Evolutionary conservation across 1,140 invertebrate genomes (phyloP).

Genomic region (Aphelinus certus): DNA sequence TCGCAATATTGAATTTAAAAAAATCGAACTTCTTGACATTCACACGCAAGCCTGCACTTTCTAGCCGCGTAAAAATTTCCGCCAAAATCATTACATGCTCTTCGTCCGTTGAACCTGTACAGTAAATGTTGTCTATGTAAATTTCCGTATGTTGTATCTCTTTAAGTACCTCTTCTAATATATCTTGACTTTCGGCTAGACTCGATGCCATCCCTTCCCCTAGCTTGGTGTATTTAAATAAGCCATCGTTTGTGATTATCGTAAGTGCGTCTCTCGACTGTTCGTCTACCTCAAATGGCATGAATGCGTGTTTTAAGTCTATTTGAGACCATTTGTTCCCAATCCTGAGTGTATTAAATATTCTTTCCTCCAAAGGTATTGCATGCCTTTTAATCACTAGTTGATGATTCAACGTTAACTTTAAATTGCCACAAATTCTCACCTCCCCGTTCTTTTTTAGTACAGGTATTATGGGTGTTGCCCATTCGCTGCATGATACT

Average conservation of each 20-base stretch:
- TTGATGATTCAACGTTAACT: conserved; percentile 58
- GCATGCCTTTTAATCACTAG: conserved; percentile 55
- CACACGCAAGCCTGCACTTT: background rate
- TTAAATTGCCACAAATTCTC: conserved; percentile 66
- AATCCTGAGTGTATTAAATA: conserved; percentile 45
- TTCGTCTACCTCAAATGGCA: conserved; percentile 54
- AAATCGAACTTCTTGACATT: conserved; percentile 11
- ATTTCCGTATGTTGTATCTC: conserved; percentile 6
- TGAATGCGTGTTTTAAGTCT: conserved; percentile 57
- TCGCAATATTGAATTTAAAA: conserved; percentile 44
- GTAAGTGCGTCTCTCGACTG: conserved; percentile 49
- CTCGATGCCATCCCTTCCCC: conserved; percentile 50
- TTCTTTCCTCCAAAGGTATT: conserved; percentile 52
- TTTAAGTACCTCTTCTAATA: conserved; percentile 45
- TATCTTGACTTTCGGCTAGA: conserved; percentile 47
- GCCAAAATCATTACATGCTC: conserved; percentile 47
- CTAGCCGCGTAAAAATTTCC: conserved; percentile 24
- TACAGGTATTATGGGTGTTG: conserved; percentile 65
- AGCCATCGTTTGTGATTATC: conserved; percentile 56
- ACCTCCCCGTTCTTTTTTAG: conserved; percentile 60
- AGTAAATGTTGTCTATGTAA: conserved; percentile 52
- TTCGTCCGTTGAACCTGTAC: conserved; percentile 40
- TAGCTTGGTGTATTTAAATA: conserved; percentile 52
- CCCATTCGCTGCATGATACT: conserved; percentile 58
- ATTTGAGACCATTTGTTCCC: conserved; percentile 54